Conservation (phyloP, 1,140 invertebrate species). For the Pseudomyrmex cubaensis region DNA sequence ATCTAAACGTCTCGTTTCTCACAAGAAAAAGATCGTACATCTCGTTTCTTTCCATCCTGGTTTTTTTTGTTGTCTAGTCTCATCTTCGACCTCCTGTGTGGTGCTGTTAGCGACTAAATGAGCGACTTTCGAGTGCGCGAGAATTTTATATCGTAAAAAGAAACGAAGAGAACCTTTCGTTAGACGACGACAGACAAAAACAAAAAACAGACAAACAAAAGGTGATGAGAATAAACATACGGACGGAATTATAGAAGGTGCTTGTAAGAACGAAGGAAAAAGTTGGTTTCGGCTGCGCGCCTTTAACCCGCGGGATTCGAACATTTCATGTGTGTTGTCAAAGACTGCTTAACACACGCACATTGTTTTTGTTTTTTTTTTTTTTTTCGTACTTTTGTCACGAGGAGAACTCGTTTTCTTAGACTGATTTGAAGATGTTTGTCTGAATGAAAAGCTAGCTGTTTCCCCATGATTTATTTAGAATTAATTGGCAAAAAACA, state of each 20-base stretch:
- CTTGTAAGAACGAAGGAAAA: neutral
- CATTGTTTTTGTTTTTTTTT: constrained; percentile 10
- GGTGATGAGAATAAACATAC: constrained; percentile 26
- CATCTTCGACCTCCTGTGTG: constrained; percentile 66
- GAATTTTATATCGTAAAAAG: constrained; percentile 62
- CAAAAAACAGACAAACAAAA: constrained; percentile 2
- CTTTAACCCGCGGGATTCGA: constrained; percentile 20
- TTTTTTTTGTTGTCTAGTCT: constrained; percentile 70
- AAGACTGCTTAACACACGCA: constrained; percentile 38
- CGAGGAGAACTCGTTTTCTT: constrained; percentile 49
- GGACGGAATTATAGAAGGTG: constrained; percentile 25
- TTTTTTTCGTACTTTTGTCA: constrained; percentile 16
- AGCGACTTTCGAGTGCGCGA: constrained; percentile 56
- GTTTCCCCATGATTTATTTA: constrained; percentile 73
- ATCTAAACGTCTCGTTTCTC: constrained; percentile 51
- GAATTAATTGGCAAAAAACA: constrained; percentile 80
- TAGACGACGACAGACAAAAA: constrained; percentile 7
- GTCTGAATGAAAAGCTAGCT: constrained; percentile 56
- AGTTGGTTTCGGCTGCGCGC: neutral
- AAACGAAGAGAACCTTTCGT: constrained; percentile 7
- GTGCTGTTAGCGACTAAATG: constrained; percentile 67
- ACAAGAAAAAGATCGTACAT: constrained; percentile 33
- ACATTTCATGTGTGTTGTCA: constrained; percentile 12
- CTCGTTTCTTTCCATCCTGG: constrained; percentile 43
- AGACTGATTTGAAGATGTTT: constrained; percentile 59